Evolutionary conservation across 2,888 invertebrate species (phyloP).

Genomic region (Clostera curtula): DNA sequence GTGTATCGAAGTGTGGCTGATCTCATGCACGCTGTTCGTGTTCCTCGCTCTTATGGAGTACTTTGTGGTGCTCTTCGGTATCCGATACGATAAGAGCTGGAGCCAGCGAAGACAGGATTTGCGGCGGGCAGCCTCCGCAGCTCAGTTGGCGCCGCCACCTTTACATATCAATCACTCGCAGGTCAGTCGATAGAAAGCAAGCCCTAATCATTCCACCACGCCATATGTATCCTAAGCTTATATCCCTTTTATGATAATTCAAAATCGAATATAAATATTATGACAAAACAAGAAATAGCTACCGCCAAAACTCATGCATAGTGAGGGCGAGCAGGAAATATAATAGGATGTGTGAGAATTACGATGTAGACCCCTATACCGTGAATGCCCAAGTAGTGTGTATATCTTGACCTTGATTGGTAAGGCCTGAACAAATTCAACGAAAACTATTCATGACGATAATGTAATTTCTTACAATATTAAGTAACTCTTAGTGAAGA

Average conservation of each 20-base stretch:
- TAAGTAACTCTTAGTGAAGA: too few species aligned
- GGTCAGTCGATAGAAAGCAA: constrained; percentile 25
- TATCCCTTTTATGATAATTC: background rate
- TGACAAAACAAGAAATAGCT: too few species aligned
- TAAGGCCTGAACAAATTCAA: too few species aligned
- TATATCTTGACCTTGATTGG: too few species aligned
- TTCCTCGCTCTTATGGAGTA: constrained; percentile 78
- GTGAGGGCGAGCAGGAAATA: too few species aligned
- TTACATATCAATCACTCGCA: constrained; percentile 64
- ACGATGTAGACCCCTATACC: too few species aligned
- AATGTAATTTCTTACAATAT: too few species aligned
- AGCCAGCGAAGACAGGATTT: constrained; percentile 60
- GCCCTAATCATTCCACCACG: constrained; percentile 20
- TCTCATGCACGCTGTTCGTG: constrained; percentile 79
- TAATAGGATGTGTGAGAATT: too few species aligned
- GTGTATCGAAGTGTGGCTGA: constrained; percentile 79
- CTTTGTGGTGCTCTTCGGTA: constrained; percentile 78
- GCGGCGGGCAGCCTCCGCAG: constrained; percentile 57
- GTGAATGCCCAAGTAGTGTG: too few species aligned
- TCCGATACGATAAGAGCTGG: constrained; percentile 79
- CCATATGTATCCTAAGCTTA: background rate
- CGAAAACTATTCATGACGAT: too few species aligned
- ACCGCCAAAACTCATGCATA: too few species aligned
- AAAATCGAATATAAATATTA: background rate
- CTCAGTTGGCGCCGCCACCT: constrained; percentile 57